A percentile compares a stretch with the other conserved stretches of the same genome.
Evolutionary conservation across 2,797 vertebrate species (phyloP).

Genomic region (Rhincodon typus): DNA sequence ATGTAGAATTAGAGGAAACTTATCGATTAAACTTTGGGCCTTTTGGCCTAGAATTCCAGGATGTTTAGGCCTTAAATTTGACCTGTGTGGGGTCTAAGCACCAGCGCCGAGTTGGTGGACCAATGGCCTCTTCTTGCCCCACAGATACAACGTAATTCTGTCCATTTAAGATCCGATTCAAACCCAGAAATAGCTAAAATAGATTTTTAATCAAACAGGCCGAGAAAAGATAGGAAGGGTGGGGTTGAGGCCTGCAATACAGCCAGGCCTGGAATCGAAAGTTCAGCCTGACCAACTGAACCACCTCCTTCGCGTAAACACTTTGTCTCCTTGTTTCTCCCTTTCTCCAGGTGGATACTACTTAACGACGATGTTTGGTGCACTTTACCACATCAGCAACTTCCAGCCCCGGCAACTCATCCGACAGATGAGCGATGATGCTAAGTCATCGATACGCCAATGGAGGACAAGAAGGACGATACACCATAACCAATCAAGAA

Average conservation of each 20-base stretch:
- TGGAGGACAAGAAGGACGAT: conserved; percentile 79
- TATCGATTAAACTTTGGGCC: conserved; percentile 88
- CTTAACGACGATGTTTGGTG: conserved; percentile 77
- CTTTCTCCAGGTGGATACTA: conserved; percentile 72
- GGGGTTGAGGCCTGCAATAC: too few relatives aligned
- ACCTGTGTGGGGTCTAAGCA: conserved; percentile 40
- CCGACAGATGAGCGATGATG: conserved; percentile 70
- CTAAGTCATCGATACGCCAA: conserved; percentile 69
- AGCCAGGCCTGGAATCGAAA: too few relatives aligned
- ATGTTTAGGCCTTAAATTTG: conserved; percentile 75
- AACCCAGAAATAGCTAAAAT: too few relatives aligned
- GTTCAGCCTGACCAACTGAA: too few relatives aligned
- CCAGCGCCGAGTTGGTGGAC: not conserved
- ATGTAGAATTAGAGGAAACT: conserved; percentile 86
- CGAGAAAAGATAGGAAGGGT: too few relatives aligned
- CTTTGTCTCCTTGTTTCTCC: not conserved
- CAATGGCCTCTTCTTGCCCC: not conserved
- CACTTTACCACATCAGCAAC: conserved; percentile 77
- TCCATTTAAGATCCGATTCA: too few relatives aligned
- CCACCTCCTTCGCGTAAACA: not conserved
- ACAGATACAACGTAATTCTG: too few relatives aligned
- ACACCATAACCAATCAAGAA: conserved; percentile 57
- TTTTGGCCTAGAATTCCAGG: conserved; percentile 84
- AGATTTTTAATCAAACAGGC: too few relatives aligned
- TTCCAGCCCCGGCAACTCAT: conserved; percentile 58